Evolutionary conservation across 2,797 vertebrate genomes (phyloP).

Genomic region (Pempheris klunzingeri): DNA sequence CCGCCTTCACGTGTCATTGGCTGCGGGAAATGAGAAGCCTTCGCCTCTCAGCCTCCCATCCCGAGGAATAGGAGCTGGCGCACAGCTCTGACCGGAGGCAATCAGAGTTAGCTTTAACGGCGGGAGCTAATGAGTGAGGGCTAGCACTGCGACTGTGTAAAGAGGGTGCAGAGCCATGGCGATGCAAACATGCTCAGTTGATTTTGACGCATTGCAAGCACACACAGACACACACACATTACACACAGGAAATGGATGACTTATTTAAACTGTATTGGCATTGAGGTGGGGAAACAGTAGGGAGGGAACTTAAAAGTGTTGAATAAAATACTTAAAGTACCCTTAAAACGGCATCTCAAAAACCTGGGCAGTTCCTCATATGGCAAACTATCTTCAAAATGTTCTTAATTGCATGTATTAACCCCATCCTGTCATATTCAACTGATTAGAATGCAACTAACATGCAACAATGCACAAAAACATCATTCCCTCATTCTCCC

Average conservation of each 20-base stretch:
- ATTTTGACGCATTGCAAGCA: constrained; percentile 63
- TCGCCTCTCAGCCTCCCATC: constrained; percentile 56
- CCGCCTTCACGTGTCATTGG: constrained; percentile 83
- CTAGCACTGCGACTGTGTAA: constrained; percentile 56
- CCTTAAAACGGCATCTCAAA: constrained; percentile 29
- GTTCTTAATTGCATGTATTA: constrained; percentile 22
- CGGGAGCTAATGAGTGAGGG: constrained; percentile 71
- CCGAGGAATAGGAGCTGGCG: constrained; percentile 50
- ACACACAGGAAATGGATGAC: constrained; percentile 37
- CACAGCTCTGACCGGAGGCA: constrained; percentile 62
- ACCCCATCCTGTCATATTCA: constrained; percentile 8
- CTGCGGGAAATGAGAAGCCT: constrained; percentile 72
- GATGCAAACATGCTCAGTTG: constrained; percentile 72
- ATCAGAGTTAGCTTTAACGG: constrained; percentile 73
- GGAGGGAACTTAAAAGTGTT: constrained; percentile 27
- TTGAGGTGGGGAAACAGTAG: constrained; percentile 35
- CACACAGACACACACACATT: constrained; percentile 1
- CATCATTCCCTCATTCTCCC: constrained; percentile 21
- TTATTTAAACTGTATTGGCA: constrained; percentile 52
- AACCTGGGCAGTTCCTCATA: neutral
- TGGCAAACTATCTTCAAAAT: constrained; percentile 31
- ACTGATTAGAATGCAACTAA: constrained; percentile 52
- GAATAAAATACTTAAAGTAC: constrained; percentile 36
- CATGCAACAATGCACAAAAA: constrained; percentile 15
- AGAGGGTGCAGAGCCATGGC: constrained; percentile 48